Conservation (phyloP, 2,888 invertebrate genomes). For the Empis livida region DNA sequence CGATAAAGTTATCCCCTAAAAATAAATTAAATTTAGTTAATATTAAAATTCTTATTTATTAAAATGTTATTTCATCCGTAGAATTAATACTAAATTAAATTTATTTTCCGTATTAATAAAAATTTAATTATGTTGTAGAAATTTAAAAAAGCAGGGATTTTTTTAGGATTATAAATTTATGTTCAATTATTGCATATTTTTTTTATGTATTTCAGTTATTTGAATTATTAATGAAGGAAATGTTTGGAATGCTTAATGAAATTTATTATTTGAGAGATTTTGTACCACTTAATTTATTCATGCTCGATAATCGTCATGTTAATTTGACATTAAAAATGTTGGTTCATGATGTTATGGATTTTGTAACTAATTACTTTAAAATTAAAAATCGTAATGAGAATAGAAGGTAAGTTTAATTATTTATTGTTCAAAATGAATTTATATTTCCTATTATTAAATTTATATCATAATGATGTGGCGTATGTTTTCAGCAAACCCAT, state of each 20-base stretch:
- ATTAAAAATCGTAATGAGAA: slow-evolving; percentile 51
- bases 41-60: neutral
- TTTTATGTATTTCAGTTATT: slow-evolving; percentile 34
- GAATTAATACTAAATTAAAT: slow-evolving; percentile 35
- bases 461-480: no score
- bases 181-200: slow-evolving; percentile 7
- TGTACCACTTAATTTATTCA: slow-evolving; percentile 73
- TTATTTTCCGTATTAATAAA: slow-evolving; percentile 8
- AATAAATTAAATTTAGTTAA: slow-evolving; percentile 18
- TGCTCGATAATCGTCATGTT: slow-evolving; percentile 47
- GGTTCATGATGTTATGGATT: slow-evolving; percentile 31
- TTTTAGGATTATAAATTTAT: slow-evolving; percentile 14
- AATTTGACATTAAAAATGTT: slow-evolving; percentile 30
- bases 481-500: no score
- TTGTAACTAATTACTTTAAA: slow-evolving; percentile 32
- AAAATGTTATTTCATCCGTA: slow-evolving; percentile 25
- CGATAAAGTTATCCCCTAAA: slow-evolving; percentile 6
- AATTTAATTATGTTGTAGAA: no score
- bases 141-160: no score
- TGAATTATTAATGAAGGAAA: slow-evolving; percentile 53
- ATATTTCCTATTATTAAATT: no score
- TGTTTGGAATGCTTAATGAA: slow-evolving; percentile 57
- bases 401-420: slow-evolving; percentile 44
- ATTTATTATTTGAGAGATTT: slow-evolving; percentile 59
- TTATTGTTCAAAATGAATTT: no score